Conservation (phyloP, 2,113 vertebrate genomes). For the Phrynosoma blainvillii region DNA sequence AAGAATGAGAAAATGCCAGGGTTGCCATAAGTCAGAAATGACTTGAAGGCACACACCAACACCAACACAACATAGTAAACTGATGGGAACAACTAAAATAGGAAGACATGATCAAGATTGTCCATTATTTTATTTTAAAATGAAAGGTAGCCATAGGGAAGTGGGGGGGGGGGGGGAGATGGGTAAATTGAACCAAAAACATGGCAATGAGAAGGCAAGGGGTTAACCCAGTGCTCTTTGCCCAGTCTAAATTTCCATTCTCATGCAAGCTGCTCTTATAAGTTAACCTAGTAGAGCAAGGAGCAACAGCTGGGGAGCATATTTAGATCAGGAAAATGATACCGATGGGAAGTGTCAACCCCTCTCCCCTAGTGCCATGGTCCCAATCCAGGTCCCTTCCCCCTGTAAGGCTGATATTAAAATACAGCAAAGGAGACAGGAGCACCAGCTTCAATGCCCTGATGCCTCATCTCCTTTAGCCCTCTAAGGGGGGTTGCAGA, state of each 20-base stretch:
- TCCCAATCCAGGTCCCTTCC: background rate
- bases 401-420: background rate
- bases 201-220: background rate
- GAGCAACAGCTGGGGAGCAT: background rate
- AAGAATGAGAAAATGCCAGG: too few relatives aligned
- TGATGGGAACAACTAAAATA: background rate
- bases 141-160: background rate
- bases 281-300: background rate
- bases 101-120: background rate
- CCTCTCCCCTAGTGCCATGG: background rate
- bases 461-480: background rate
- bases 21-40: too few relatives aligned
- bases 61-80: background rate
- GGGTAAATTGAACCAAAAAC: background rate
- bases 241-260: background rate
- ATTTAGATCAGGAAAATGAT: background rate
- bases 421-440: background rate
- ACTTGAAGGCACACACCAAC: too few relatives aligned
- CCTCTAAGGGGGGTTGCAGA: too few relatives aligned
- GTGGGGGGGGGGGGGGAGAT: too few relatives aligned
- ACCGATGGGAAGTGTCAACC: background rate
- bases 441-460: background rate
- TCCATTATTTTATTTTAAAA: background rate
- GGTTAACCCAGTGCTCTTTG: background rate
- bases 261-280: background rate